Evolutionary conservation across 2,888 invertebrate species (phyloP), one percentile per base, ranked within the genome.

Genomic region (Brenthis ino): DNA sequence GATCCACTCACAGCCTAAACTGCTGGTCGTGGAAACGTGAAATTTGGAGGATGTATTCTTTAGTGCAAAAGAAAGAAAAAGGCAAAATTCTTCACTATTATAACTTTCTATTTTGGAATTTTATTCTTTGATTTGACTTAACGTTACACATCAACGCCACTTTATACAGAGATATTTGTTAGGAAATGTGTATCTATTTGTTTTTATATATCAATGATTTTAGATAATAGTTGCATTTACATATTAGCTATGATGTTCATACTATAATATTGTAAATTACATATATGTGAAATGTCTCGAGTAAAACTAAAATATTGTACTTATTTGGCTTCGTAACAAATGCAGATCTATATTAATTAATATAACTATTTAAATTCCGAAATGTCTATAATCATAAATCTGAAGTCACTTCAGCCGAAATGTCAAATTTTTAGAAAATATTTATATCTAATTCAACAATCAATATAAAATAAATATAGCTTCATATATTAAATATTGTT

Each of bases 171-270:
- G 28, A 28, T 28, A 28, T 28, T 28, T 28, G 28, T 28, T 28
- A 28, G 28, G 28, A 28, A 28, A 28, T 5, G 28, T 28, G 28
- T 28, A 28, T 28, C 28, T 28, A 28, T 20, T 20, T 28, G 28
- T 28, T 28, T 28, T 28, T 28, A 28, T 28, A 57, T 53, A 37
- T 47, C 54, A n/a, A 58, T 58, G 53, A 20, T 43, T 8, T 50
- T 64, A 65, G 54, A 61, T 20, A 47, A 8, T 58, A 58, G 48
- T 68, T 64, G 68, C 64, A 68, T 64, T 64, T 64, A 68, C 50
- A 43, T 55, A 47, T 58, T 37, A 55, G 56, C 56, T 48, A 57
- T 28, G 56, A 16, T 66, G 66, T 61, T 47, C 13, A 28, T 51
- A n/a, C 28, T 61, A 13, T 61, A 50, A 13, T 61, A 50, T n/a